These are phyloP conservation scores for Acronicta leporina DNA, from an alignment of 2,888 invertebrate species.

Conservation along the genomic window DNA sequence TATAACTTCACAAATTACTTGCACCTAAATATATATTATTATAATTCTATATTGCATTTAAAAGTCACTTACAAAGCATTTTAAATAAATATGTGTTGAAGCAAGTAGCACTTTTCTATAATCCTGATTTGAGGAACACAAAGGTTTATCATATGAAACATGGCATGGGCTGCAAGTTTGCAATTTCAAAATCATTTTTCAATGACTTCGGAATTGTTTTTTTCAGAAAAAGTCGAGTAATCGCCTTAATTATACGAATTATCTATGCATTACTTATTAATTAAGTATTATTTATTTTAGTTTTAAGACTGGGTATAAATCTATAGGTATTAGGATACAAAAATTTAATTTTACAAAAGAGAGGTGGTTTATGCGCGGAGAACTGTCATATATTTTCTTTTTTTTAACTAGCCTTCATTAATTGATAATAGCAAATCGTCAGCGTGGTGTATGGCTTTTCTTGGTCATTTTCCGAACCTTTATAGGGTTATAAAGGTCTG, in stretches of 20 bases:
- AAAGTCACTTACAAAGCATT: slow-evolving; percentile 4
- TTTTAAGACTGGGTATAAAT: slow-evolving; percentile 32
- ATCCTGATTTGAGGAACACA: not conserved
- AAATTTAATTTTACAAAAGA: slow-evolving; percentile 22
- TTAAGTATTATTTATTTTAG: slow-evolving; percentile 30
- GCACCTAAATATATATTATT: too few species aligned
- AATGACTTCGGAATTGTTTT: too few species aligned
- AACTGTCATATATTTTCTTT: slow-evolving; percentile 19
- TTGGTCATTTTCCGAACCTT: too few species aligned
- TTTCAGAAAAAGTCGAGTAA: not conserved
- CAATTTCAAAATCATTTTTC: too few species aligned
- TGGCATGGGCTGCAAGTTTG: too few species aligned
- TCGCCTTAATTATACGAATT: slow-evolving; percentile 7
- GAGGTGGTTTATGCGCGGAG: slow-evolving; percentile 15
- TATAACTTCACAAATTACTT: too few species aligned
- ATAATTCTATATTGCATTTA: not conserved
- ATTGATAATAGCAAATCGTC: too few species aligned
- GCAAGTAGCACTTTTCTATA: not conserved
- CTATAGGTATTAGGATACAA: slow-evolving; percentile 43
- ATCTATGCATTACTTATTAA: slow-evolving; percentile 15
- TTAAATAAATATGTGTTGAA: not conserved
- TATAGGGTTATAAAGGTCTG: too few species aligned
- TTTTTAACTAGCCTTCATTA: too few species aligned
- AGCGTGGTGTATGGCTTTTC: too few species aligned
- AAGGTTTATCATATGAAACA: not conserved